Evolutionary conservation across 2,797 vertebrate genomes (phyloP).

Genomic region (Pristis pectinata): DNA sequence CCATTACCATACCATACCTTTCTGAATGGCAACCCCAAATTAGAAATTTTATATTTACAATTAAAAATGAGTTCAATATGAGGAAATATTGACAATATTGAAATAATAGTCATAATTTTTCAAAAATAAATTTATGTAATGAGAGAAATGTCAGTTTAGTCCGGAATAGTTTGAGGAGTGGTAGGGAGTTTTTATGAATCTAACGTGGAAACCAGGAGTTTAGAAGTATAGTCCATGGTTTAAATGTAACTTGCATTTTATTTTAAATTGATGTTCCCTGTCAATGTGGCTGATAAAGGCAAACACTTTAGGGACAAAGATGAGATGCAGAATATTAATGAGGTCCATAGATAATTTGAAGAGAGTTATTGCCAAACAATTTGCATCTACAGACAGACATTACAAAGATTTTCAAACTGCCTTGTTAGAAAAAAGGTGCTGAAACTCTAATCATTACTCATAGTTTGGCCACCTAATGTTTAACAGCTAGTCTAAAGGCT

Average conservation of each 20-base stretch:
- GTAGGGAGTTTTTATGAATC: not conserved
- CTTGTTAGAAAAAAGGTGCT: not conserved
- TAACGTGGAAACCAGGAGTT: not conserved
- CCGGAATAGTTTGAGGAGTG: not conserved
- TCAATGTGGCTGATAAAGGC: not conserved
- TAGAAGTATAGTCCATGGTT: not conserved
- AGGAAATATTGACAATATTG: not conserved
- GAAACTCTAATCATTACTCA: too few relatives aligned
- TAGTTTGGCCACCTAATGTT: too few relatives aligned
- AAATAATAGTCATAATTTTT: not conserved
- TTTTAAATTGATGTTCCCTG: not conserved
- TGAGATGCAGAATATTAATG: not conserved
- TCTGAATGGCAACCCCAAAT: not conserved
- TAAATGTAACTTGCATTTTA: not conserved
- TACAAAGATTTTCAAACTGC: not conserved
- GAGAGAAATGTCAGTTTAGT: not conserved
- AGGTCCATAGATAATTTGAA: not conserved
- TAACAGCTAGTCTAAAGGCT: too few relatives aligned
- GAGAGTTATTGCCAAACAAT: not conserved
- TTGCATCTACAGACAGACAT: not conserved
- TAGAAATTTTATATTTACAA: conserved; percentile 21
- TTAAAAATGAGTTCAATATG: not conserved
- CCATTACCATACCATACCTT: not conserved
- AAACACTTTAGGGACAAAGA: not conserved
- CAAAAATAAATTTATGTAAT: not conserved